Percentiles rank a stretch among this genome's conserved stretches.
phyloP scores from a whole-genome alignment of 2,888 invertebrate genomes.

The Lutraria lutraria region DNA sequence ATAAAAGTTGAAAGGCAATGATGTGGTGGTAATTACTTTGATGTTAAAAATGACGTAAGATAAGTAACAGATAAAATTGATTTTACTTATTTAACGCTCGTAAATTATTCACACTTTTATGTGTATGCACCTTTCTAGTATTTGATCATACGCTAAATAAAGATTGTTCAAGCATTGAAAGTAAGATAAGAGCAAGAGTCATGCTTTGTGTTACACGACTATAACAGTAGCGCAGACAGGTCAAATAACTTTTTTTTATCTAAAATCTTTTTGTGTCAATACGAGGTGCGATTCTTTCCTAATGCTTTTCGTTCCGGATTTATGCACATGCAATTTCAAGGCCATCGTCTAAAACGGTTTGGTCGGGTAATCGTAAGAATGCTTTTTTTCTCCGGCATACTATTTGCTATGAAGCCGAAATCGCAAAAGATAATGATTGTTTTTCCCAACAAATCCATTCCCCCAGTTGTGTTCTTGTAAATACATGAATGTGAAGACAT shows the following conservation, averaged over 20 bases:
- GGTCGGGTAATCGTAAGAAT: no score
- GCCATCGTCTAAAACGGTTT: no score
- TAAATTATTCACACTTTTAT: background rate
- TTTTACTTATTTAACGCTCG: background rate
- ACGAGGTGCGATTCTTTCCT: no score
- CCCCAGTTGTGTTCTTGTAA: background rate
- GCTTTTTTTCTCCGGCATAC: no score
- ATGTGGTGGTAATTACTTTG: background rate
- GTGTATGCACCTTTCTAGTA: background rate
- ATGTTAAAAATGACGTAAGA: background rate
- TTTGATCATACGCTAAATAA: background rate
- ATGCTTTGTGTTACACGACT: no score
- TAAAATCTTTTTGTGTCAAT: no score
- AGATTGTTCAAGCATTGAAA: background rate
- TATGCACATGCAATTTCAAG: no score
- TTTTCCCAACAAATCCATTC: background rate
- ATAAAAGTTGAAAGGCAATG: background rate
- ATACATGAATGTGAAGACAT: background rate
- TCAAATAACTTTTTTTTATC: no score
- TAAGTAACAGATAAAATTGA: background rate
- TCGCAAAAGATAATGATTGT: background rate
- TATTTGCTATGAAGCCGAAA: no score
- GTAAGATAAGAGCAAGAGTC: no score
- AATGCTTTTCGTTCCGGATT: no score
- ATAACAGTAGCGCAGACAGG: no score